These are phyloP conservation scores for Tringa solitaria DNA, from an alignment of 2,113 vertebrate genomes.

Conservation along the genomic window DNA sequence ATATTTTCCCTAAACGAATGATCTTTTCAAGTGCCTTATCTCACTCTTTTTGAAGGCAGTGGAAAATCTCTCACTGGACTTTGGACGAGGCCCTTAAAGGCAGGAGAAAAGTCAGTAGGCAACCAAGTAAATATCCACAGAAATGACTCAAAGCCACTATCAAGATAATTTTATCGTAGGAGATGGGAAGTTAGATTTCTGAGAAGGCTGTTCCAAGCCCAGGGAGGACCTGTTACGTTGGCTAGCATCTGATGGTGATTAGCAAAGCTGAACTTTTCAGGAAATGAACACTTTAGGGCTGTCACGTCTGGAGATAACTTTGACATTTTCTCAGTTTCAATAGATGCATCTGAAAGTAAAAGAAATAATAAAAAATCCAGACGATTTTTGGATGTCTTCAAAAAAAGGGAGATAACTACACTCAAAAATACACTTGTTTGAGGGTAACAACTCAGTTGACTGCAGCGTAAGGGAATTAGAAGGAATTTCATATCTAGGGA, in stretches of 20 bases:
- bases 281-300: background rate
- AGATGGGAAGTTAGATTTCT: slow-evolving; percentile 19
- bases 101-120: background rate
- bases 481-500: background rate
- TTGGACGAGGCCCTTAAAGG: background rate
- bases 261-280: slow-evolving; percentile 1
- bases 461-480: background rate
- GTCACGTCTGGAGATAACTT: background rate
- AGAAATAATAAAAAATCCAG: background rate
- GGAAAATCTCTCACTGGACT: background rate
- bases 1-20: slow-evolving; percentile 24
- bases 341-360: background rate
- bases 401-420: background rate
- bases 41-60: background rate
- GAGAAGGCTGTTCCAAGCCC: background rate
- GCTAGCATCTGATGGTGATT: background rate
- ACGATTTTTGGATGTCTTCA: background rate
- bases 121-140: background rate
- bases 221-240: background rate
- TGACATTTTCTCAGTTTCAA: background rate
- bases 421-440: background rate
- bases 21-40: slow-evolving; percentile 51
- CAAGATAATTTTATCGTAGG: background rate
- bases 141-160: background rate
- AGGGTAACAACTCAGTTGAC: background rate